phyloP scores from a whole-genome alignment of 2,113 vertebrate genomes.

The Orthonyx spaldingii region DNA sequence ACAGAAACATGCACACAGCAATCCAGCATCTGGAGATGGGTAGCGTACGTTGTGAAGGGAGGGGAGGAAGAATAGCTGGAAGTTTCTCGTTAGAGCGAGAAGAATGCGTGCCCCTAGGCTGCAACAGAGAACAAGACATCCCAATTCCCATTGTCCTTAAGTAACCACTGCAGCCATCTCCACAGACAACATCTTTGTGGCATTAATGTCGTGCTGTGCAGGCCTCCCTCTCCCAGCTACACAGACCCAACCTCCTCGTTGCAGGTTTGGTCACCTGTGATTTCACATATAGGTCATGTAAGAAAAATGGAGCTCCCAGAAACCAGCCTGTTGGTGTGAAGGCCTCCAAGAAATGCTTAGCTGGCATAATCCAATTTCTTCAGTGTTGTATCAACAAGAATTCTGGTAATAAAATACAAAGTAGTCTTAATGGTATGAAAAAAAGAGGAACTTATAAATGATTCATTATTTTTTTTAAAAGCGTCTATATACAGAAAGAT shows the following conservation, averaged over 20 bases:
- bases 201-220: neutral
- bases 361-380: neutral
- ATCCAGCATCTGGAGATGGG: constrained; percentile 4
- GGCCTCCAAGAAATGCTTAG: neutral
- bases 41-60: neutral
- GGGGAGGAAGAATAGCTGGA: constrained; percentile 45
- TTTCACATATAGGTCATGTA: neutral
- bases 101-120: constrained; percentile 37
- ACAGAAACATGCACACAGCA: neutral
- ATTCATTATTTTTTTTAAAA: neutral
- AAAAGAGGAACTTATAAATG: neutral
- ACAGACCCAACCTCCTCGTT: neutral
- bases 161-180: constrained; percentile 25
- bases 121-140: constrained; percentile 28
- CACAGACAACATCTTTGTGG: neutral
- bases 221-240: neutral
- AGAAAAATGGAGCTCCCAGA: neutral
- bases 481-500: neutral
- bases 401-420: neutral
- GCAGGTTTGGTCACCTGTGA: neutral
- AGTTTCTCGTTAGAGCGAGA: constrained; percentile 42
- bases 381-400: neutral
- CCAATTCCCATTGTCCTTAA: constrained; percentile 29
- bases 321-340: neutral
- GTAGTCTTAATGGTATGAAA: neutral